These are phyloP conservation scores for Danio rerio DNA, from an alignment of 2,113 vertebrate genomes.

Conservation along the genomic window GRCz12tu NC_133198.1:29536501-29537000, in stretches of 20 bases:
- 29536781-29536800: background rate
- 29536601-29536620: conserved; percentile 76
- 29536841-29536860: background rate
- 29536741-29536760: conserved; percentile 52
- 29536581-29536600: conserved; percentile 44
- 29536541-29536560: too few species aligned
- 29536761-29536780: conserved; percentile 43
- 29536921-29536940: conserved; percentile 12
- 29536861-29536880: background rate
- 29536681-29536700: conserved; percentile 54
- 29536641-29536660: conserved; percentile 71
- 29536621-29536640: conserved; percentile 78
- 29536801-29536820: conserved; percentile 10
- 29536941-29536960: conserved; percentile 34
- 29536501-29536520: background rate
- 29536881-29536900: conserved; percentile 11
- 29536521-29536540: background rate
- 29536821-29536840: conserved; percentile 46
- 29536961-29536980: conserved; percentile 44
- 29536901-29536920: conserved; percentile 42
- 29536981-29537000: background rate
- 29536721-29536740: conserved; percentile 53
- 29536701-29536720: conserved; percentile 69
- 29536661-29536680: conserved; percentile 50
- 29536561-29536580: background rate